Base-by-base conservation (phyloP, 2,113 vertebrate species). In the Microtus richardsoni region DNA sequence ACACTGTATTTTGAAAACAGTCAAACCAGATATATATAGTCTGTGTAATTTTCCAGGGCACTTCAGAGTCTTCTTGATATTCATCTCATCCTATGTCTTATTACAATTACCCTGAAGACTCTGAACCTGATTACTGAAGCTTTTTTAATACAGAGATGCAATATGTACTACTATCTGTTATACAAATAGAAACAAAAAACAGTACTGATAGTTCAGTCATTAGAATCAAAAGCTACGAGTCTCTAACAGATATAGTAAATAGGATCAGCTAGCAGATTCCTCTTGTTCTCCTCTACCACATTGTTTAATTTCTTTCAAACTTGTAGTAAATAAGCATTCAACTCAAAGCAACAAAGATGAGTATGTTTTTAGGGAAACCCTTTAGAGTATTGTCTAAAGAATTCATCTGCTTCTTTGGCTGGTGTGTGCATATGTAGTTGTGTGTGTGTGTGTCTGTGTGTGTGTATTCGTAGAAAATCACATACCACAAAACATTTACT, bases 151-250 rank as follows among this genome's bases (percentile, higher is more conserved):
- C 11, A 79, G 22, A 79, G 73, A 97, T 77, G 70, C 89, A 88
- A 79, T n/a, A 39, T 21, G 3, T 74, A 5, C 21, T 95, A 22
- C 73, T 17, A 64, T 73, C 94, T 91, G 52, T 82, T 68, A 36
- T 82, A 85, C 93, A 91, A 96, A 80, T 75, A 14, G 88, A 77
- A 90, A 86, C 3, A 44, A 94, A 91, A 24, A 91, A 85, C 91
- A 70, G 44, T 30, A 92, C 44, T 71, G 13, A 2, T 79, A 4
- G 70, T 79, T 21, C 80, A 84, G 58, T 77, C 41, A 91, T 17
- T 88, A 49, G 5, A 12, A 54, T 62, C 89, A 96, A 70, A 87
- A 97, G 95, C 41, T 91, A 39, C 17, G 79, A 70, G 21, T 68
- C n/a, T 71, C 26, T 24, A 85, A 36, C 5, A 85, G 33, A 47